These are phyloP conservation scores for Botrylloides violaceus DNA, from an alignment of 23 tunicate genomes.

Conservation along the genomic window DNA sequence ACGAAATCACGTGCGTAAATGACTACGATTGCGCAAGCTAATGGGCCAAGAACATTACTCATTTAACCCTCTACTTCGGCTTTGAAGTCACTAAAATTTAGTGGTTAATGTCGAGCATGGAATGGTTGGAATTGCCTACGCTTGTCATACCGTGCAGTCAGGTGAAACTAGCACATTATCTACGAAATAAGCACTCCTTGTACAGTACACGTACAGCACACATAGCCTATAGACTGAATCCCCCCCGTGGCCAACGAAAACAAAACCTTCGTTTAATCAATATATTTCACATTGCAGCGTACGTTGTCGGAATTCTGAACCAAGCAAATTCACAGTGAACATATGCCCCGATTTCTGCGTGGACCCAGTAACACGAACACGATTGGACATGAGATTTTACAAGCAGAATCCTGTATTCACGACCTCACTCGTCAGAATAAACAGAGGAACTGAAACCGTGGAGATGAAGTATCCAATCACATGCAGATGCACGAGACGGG, in stretches of 20 bases:
- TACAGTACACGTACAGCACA: no score
- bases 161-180: no score
- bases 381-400: not conserved
- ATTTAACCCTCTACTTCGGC: no score
- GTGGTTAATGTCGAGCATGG: no score
- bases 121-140: no score
- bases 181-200: no score
- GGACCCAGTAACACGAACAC: not conserved
- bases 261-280: not conserved
- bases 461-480: not conserved
- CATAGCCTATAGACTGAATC: no score
- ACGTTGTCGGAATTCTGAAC: not conserved
- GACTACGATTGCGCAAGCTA: no score
- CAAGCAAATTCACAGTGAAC: not conserved
- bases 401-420: not conserved
- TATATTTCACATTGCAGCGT: not conserved
- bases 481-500: slow-evolving; percentile 1
- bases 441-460: not conserved
- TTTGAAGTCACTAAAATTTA: no score
- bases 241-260: not conserved
- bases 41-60: no score
- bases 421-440: not conserved
- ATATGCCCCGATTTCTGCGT: not conserved
- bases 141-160: no score
- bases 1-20: no score